Evolutionary conservation across 2,888 invertebrate genomes (phyloP).

Genomic region (Chloroclysta siterata): DNA sequence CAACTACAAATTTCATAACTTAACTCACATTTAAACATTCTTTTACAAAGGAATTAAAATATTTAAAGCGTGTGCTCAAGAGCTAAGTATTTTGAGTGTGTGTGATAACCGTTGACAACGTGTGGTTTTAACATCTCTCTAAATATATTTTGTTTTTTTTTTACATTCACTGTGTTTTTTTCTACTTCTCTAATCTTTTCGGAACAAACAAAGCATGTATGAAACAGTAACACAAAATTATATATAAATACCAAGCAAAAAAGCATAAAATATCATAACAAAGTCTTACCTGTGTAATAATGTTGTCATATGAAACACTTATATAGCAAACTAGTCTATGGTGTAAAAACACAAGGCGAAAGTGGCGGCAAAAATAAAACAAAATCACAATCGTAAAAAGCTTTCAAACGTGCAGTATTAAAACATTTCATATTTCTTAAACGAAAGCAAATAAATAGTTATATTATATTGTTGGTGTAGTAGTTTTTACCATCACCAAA

Average conservation of each 20-base stretch:
- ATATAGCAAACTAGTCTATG: constrained; percentile 58
- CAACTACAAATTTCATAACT: constrained; percentile 54
- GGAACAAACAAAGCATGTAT: constrained; percentile 68
- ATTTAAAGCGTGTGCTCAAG: constrained; percentile 14
- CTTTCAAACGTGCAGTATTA: constrained; percentile 81
- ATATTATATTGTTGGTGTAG: constrained; percentile 1
- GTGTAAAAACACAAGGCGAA: constrained; percentile 51
- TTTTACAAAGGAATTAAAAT: background rate
- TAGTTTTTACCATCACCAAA: constrained; percentile 17
- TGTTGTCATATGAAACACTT: constrained; percentile 61
- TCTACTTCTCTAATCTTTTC: background rate
- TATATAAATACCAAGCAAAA: constrained; percentile 47
- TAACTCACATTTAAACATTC: constrained; percentile 26
- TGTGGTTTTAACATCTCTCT: background rate
- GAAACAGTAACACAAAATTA: constrained; percentile 58
- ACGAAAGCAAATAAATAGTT: constrained; percentile 4
- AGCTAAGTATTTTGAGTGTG: constrained; percentile 6
- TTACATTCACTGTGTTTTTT: background rate
- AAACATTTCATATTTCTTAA: constrained; percentile 38
- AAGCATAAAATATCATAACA: constrained; percentile 55
- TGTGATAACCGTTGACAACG: background rate
- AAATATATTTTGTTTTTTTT: background rate
- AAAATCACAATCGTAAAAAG: constrained; percentile 85
- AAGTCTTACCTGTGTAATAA: constrained; percentile 67
- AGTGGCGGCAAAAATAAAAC: constrained; percentile 76